Percentiles rank a stretch among this genome's conserved stretches.
These are phyloP conservation scores for Danaus plexippus DNA, from an alignment of 1,140 invertebrate genomes.

Conservation along the genomic window DNA sequence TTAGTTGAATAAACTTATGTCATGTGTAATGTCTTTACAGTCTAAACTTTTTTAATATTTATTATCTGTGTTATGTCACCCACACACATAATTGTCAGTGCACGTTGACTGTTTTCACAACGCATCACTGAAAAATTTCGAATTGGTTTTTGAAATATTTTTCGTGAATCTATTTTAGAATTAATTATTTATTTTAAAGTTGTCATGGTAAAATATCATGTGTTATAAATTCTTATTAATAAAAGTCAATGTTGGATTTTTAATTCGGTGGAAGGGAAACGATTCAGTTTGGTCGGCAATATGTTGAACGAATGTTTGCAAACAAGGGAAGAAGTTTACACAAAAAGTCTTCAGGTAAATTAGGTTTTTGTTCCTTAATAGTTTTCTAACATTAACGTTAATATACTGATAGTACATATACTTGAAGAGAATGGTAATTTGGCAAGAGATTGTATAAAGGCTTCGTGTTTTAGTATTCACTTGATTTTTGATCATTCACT, in stretches of 20 bases:
- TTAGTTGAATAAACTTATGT: too few relatives aligned
- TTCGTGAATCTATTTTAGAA: conserved; percentile 67
- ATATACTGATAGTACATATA: too few relatives aligned
- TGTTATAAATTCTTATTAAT: conserved; percentile 51
- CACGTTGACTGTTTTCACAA: conserved; percentile 43
- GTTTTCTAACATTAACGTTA: too few relatives aligned
- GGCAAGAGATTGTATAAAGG: too few relatives aligned
- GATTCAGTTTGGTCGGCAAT: conserved; percentile 40
- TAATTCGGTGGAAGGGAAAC: conserved; percentile 33
- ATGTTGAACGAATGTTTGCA: conserved; percentile 67
- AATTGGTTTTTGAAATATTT: conserved; percentile 65
- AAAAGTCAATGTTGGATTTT: conserved; percentile 28
- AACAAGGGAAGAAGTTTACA: conserved; percentile 38
- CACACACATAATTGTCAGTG: conserved; percentile 39
- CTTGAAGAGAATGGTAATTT: too few relatives aligned
- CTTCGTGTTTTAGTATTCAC: too few relatives aligned
- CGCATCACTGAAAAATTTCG: conserved; percentile 61
- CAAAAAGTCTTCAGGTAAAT: conserved; percentile 49
- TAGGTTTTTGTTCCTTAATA: not conserved
- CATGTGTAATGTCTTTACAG: too few relatives aligned
- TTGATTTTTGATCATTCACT: too few relatives aligned
- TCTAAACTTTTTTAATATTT: not conserved
- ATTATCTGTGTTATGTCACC: conserved; percentile 14
- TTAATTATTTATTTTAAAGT: conserved; percentile 62
- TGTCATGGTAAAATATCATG: conserved; percentile 62